Evolutionary conservation across 2,113 vertebrate species (phyloP), one percentile per base, ranked within the genome.

Genomic region (Tragelaphus scriptus): DNA sequence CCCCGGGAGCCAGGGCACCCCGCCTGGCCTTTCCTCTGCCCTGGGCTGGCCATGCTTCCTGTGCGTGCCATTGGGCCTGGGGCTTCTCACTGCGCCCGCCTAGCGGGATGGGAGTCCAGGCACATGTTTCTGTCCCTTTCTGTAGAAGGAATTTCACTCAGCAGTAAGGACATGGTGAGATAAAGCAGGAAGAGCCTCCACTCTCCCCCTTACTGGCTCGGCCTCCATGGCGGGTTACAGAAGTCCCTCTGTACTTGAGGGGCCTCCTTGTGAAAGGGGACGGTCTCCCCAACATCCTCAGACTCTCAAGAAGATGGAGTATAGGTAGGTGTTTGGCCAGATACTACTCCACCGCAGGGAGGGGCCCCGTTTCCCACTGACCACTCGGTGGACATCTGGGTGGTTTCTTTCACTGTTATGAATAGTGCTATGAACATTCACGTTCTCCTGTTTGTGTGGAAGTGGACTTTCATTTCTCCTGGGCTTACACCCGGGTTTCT

Each of bases 331-430:
- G 4, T 44, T 25, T 68, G 14, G 51, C 15, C 3, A 2, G 23
- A 0, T 6, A 6, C 23, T 1, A 2, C 2, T 1, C 11, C 14
- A 0, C 12, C 1, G 11, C 6, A 7, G 7, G 7, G 28, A 59
- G 0, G 44, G 51, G 15, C 65, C 32, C 13, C 40, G 2, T 21
- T 32, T 47, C 21, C 61, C 47, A 23, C 9, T 21, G 32, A 19
- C 17, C 5, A 16, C 23, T 12, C 16, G 10, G 59, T 79, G 17
- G 59, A 32, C 58, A 28, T 47, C 5, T 21, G 63, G 63, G 19
- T 28, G 16, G 65, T 51, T 90, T 49, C 61, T 9, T 30, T 90
- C 1, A 40, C 68, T 44, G 4, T 51, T 56, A 47, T 0, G 4
- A 44, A 56, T 26, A 25, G 17, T 19, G 75, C 25, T 49, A 0